A percentile compares a stretch with the other conserved stretches of the same genome.
phyloP scores from a whole-genome alignment of 2,888 invertebrate genomes.

The Hirtodrosophila trivittata region DNA sequence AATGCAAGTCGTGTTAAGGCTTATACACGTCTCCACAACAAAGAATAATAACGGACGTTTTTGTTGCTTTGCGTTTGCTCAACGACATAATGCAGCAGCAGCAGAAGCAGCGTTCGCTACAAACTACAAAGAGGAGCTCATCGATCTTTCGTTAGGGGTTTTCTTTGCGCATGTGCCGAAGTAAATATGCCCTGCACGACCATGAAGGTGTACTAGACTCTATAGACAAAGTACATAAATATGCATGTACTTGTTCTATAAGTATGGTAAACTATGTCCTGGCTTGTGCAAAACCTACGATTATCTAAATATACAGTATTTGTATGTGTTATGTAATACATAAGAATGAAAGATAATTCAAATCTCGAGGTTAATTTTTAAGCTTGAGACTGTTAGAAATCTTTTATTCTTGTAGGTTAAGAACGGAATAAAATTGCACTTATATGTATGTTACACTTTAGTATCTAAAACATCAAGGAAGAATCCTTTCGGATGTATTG shows the following conservation, averaged over 20 bases:
- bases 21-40: conserved; percentile 32
- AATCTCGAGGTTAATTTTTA: too few relatives aligned
- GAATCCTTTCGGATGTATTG: too few relatives aligned
- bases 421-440: too few relatives aligned
- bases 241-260: not conserved
- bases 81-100: conserved; percentile 39
- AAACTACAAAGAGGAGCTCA: conserved; percentile 49
- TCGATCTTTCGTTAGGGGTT: conserved; percentile 50
- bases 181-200: conserved; percentile 44
- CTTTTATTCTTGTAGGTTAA: too few relatives aligned
- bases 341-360: too few relatives aligned
- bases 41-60: conserved; percentile 53
- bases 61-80: conserved; percentile 39
- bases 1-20: conserved; percentile 3
- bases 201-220: conserved; percentile 6
- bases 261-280: not conserved
- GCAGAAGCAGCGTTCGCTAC: conserved; percentile 33
- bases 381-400: too few relatives aligned
- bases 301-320: too few relatives aligned
- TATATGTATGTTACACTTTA: too few relatives aligned
- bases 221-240: not conserved
- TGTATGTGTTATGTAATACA: too few relatives aligned
- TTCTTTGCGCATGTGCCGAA: conserved; percentile 48
- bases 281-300: not conserved
- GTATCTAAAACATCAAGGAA: too few relatives aligned